Evolutionary conservation across 1,140 invertebrate species (phyloP).

Genomic region (Samia ricini): DNA sequence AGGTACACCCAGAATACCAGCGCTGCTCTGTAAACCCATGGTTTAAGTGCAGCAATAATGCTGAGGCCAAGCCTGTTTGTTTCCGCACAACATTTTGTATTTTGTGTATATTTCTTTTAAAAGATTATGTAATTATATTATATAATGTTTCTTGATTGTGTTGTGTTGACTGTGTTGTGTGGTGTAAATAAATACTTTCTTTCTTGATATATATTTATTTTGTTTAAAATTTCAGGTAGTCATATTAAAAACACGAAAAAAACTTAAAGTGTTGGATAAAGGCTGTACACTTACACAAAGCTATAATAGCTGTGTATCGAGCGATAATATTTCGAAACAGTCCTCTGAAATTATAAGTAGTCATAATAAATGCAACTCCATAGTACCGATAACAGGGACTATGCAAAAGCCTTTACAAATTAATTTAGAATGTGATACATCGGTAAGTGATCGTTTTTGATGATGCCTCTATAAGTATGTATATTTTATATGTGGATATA

Average conservation of each 20-base stretch:
- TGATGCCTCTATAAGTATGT: too few species aligned
- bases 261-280: constrained; percentile 22
- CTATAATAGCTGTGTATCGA: constrained; percentile 6
- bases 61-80: too few species aligned
- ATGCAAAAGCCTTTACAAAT: not conserved
- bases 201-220: not conserved
- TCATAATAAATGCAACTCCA: not conserved
- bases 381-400: not conserved
- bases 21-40: too few species aligned
- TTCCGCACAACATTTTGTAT: too few species aligned
- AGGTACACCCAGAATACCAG: too few species aligned
- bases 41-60: too few species aligned
- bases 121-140: too few species aligned
- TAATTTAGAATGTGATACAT: not conserved
- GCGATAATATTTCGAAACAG: constrained; percentile 12
- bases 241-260: constrained; percentile 29
- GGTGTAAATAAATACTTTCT: too few species aligned
- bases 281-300: constrained; percentile 9
- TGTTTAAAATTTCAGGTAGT: constrained; percentile 31
- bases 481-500: too few species aligned
- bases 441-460: not conserved
- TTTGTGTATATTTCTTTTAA: too few species aligned
- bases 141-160: too few species aligned
- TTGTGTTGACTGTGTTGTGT: too few species aligned
- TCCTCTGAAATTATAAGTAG: not conserved